Conservation (phyloP, 2,888 invertebrate genomes). For the Macrophya alboannulata region DNA sequence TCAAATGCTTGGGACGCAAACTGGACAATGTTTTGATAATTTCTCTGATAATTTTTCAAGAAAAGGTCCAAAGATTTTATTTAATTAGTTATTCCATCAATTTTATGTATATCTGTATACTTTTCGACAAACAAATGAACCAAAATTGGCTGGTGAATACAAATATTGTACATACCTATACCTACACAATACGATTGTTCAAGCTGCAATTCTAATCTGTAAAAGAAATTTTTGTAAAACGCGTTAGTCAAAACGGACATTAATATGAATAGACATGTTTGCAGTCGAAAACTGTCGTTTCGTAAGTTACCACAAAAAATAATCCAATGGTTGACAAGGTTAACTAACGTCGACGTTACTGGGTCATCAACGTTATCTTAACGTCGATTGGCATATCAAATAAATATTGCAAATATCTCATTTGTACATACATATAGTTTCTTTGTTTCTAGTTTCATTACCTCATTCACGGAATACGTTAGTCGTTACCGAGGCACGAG, state of each 20-base stretch:
- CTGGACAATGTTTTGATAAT: too few species aligned
- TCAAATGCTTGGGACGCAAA: too few species aligned
- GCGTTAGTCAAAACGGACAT: not conserved
- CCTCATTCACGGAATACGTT: not conserved
- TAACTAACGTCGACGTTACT: not conserved
- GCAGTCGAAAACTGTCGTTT: not conserved
- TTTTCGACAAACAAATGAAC: too few species aligned
- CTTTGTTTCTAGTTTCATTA: not conserved
- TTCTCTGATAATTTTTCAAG: too few species aligned
- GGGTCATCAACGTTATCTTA: not conserved
- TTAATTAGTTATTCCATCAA: too few species aligned
- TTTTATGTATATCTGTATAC: too few species aligned
- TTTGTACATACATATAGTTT: too few species aligned
- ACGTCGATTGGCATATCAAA: not conserved
- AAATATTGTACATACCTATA: not conserved
- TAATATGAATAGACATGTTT: not conserved
- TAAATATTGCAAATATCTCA: not conserved
- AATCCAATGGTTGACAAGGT: slow-evolving; percentile 10
- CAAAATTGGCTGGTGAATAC: too few species aligned
- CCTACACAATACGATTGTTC: not conserved
- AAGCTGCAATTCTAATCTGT: not conserved
- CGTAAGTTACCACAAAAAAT: too few species aligned
- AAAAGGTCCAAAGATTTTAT: too few species aligned
- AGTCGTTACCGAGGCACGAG: not conserved
- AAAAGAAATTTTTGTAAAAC: not conserved